A percentile compares a stretch with the other conserved stretches of the same genome.
phyloP scores from a whole-genome alignment of 2,113 vertebrate species.

The Climacteris rufus region DNA sequence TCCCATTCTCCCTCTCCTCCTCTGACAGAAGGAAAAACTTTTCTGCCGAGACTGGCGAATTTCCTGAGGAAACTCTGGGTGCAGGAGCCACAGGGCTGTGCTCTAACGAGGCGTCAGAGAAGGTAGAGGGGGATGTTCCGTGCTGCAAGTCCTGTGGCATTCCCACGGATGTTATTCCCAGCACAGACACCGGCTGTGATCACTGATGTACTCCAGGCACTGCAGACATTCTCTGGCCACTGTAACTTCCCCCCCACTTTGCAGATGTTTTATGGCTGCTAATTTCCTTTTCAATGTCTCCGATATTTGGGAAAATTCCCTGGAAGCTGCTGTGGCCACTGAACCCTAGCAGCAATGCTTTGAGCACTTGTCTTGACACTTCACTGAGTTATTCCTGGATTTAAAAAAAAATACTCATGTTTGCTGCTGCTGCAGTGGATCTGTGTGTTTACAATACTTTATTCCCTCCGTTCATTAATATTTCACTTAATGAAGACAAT shows the following conservation, averaged over 20 bases:
- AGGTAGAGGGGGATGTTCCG: neutral
- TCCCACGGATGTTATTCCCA: neutral
- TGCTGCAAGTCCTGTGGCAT: neutral
- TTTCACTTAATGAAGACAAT: neutral
- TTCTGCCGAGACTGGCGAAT: neutral
- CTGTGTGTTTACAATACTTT: neutral
- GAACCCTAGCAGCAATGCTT: neutral
- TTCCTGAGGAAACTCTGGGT: neutral
- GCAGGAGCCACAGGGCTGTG: accelerated
- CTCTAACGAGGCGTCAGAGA: neutral
- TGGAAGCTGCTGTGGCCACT: neutral
- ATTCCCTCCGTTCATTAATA: neutral
- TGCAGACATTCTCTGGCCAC: neutral
- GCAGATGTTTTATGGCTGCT: neutral
- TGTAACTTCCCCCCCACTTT: neutral
- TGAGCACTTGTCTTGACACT: neutral
- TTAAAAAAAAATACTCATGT: neutral
- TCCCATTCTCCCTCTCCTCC: neutral
- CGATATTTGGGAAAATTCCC: neutral
- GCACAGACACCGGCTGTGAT: accelerated
- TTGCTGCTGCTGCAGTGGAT: neutral
- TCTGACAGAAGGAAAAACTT: neutral
- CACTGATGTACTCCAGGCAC: neutral
- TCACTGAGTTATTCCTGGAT: neutral
- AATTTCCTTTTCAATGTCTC: neutral